phyloP scores from a whole-genome alignment of 2,797 vertebrate species.

The Pseudochirops cupreus region DNA sequence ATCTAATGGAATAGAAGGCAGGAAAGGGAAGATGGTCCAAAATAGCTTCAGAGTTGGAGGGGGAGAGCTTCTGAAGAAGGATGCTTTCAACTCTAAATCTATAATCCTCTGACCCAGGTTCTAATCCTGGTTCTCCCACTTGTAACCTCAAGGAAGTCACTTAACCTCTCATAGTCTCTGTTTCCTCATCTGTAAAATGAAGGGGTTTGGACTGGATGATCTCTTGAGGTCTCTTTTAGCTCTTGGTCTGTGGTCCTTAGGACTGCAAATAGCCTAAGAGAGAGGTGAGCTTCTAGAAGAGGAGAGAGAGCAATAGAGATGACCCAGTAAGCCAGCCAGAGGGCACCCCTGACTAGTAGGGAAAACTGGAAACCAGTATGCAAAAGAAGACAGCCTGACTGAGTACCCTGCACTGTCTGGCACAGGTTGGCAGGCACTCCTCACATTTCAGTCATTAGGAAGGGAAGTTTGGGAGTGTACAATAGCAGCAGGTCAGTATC shows the following conservation, averaged over 20 bases:
- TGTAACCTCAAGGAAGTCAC: neutral
- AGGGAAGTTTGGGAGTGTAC: neutral
- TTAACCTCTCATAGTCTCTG: neutral
- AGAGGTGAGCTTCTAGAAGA: neutral
- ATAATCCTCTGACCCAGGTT: neutral
- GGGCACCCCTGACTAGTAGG: neutral
- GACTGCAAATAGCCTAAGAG: neutral
- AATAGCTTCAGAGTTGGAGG: neutral
- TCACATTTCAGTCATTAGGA: neutral
- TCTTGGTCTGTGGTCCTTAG: neutral
- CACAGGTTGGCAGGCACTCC: neutral
- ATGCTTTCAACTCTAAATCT: neutral
- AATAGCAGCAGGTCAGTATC: conserved; percentile 47
- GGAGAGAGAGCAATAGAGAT: neutral
- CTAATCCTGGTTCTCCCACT: neutral
- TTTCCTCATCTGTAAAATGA: neutral
- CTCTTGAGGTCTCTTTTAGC: neutral
- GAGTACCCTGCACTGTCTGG: neutral
- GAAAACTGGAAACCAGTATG: neutral
- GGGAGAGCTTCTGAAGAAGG: neutral
- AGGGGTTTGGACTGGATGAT: neutral
- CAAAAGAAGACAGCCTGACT: neutral
- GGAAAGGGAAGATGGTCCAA: neutral
- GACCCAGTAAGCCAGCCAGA: neutral
- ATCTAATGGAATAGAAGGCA: neutral